These are phyloP conservation scores for Drosophila austrosaltans DNA, from an alignment of 2,888 invertebrate species.

Conservation along the genomic window DNA sequence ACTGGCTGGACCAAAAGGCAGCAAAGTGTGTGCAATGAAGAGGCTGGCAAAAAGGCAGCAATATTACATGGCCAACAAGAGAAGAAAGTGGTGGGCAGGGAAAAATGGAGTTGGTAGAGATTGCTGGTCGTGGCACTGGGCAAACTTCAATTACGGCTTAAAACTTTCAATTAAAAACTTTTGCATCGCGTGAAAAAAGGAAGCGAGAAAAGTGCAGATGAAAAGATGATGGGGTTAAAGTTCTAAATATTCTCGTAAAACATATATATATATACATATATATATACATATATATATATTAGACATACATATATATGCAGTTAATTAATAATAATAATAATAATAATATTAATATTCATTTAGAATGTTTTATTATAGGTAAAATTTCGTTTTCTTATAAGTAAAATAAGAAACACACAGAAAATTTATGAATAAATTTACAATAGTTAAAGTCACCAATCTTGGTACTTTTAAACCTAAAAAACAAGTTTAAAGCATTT, in stretches of 20 bases:
- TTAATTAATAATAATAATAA: too few relatives aligned
- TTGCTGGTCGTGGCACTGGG: slow-evolving; percentile 52
- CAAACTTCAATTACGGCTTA: slow-evolving; percentile 75
- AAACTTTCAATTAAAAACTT: slow-evolving; percentile 76
- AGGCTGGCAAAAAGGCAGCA: slow-evolving; percentile 64
- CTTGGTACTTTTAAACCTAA: too few relatives aligned
- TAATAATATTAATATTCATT: not conserved
- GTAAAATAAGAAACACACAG: too few relatives aligned
- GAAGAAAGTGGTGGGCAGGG: slow-evolving; percentile 7
- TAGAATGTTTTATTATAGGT: not conserved
- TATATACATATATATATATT: slow-evolving; percentile 2
- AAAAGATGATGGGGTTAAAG: slow-evolving; percentile 10
- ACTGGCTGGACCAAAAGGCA: slow-evolving; percentile 29
- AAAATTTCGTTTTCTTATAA: too few relatives aligned
- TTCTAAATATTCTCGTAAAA: not conserved
- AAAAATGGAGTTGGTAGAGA: not conserved
- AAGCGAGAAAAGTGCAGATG: slow-evolving; percentile 3
- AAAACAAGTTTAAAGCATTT: too few relatives aligned
- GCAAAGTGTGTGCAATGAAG: slow-evolving; percentile 59
- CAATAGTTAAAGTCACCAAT: too few relatives aligned
- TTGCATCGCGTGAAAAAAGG: slow-evolving; percentile 47
- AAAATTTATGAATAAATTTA: too few relatives aligned
- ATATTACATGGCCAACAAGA: slow-evolving; percentile 18
- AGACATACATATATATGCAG: not conserved
- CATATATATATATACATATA: slow-evolving; percentile 4